Percentiles rank a stretch among this genome's conserved stretches.
Evolutionary conservation across 2,888 invertebrate genomes (phyloP).

Genomic region (Arge pagana): DNA sequence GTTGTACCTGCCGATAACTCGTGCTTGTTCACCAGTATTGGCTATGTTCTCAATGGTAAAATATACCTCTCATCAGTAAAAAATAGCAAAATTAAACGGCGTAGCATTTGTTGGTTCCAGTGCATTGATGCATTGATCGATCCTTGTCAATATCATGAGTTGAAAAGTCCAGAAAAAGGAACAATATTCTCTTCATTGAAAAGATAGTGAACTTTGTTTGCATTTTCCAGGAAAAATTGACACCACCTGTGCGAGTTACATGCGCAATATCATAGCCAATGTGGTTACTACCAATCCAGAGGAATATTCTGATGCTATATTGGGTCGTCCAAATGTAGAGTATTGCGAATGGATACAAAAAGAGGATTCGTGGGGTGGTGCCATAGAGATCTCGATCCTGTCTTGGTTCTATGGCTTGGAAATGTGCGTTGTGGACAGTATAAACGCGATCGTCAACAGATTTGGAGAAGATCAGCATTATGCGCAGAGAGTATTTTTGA

Average conservation of each 20-base stretch:
- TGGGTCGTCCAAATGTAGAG: slow-evolving; percentile 81
- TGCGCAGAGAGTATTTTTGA: slow-evolving; percentile 79
- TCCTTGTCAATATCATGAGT: not conserved
- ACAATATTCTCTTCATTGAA: slow-evolving; percentile 1
- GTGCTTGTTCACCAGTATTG: slow-evolving; percentile 91
- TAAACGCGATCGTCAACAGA: slow-evolving; percentile 86
- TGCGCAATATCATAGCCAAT: slow-evolving; percentile 87
- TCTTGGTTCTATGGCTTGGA: slow-evolving; percentile 87
- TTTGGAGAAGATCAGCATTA: slow-evolving; percentile 93
- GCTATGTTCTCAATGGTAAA: slow-evolving; percentile 62
- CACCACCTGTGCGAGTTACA: slow-evolving; percentile 71
- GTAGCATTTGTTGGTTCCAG: too few species aligned
- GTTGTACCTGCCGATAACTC: slow-evolving; percentile 96
- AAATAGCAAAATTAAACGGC: not conserved
- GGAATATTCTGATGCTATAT: slow-evolving; percentile 82
- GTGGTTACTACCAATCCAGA: slow-evolving; percentile 77
- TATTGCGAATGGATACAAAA: slow-evolving; percentile 91
- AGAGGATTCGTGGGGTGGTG: slow-evolving; percentile 93
- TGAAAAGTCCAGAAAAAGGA: not conserved
- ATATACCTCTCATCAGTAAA: too few species aligned
- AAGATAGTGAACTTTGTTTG: too few species aligned
- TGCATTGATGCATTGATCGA: not conserved
- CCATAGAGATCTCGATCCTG: slow-evolving; percentile 89
- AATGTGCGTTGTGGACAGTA: slow-evolving; percentile 91
- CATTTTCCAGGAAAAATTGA: slow-evolving; percentile 72